phyloP scores from a whole-genome alignment of 2,797 vertebrate genomes.

The Micropoecilia bifurca region DNA sequence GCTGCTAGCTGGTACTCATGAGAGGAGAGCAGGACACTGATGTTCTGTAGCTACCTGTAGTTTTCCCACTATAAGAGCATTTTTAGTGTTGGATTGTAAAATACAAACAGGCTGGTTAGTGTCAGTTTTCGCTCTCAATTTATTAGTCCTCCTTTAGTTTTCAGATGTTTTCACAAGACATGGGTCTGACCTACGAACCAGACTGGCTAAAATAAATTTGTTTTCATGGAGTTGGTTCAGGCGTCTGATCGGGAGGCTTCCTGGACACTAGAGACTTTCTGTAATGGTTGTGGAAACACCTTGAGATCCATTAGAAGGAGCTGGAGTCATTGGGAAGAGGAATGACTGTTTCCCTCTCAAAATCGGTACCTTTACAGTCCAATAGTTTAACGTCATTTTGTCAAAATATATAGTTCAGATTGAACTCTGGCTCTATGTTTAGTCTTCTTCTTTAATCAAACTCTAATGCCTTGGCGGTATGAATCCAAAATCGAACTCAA shows the following conservation, averaged over 20 bases:
- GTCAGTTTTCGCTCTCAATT: not conserved
- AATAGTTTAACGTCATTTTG: not conserved
- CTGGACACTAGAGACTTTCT: not conserved
- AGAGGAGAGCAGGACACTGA: not conserved
- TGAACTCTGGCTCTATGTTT: no score
- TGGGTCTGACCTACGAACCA: not conserved
- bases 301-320: not conserved
- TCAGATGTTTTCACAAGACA: not conserved
- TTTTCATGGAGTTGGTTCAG: not conserved
- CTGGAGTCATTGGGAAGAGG: not conserved
- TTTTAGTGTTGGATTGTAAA: not conserved
- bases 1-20: not conserved
- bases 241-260: not conserved
- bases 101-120: no score
- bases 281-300: not conserved
- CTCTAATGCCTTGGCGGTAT: no score
- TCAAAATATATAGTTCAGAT: not conserved
- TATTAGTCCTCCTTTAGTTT: not conserved
- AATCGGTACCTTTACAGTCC: not conserved
- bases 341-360: not conserved
- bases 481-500: no score
- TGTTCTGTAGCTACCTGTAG: not conserved
- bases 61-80: not conserved
- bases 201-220: not conserved
- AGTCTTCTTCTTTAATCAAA: no score